Base-by-base conservation (phyloP, 2,797 vertebrate species). In the Hemitrygon akajei region DNA sequence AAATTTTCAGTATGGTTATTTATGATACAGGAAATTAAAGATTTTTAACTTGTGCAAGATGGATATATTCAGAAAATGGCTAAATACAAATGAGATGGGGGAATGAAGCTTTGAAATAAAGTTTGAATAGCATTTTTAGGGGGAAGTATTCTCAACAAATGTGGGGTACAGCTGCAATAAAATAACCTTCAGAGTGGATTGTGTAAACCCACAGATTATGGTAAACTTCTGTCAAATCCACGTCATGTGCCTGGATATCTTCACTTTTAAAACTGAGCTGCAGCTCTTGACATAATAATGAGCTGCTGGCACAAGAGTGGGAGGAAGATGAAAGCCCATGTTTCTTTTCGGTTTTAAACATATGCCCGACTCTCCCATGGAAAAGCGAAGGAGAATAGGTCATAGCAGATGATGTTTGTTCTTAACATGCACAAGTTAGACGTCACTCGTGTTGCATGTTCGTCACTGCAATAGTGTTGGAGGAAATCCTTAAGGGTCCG, bases 401-500 rank as follows among this genome's bases (percentile, higher is more conserved):
- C 89, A 91, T 20, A 2, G 63, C 37, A 9, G 91, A 91, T 40
- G 22, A 75, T n/a, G 69, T n/a, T 76, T 76, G 25, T 30, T 76
- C 37, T 56, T 20, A 27, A 5, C 91, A 56, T 76, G 16, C 22
- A 76, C 27, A 37, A 56, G 40, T 47, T 47, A 6, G 69, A 7
- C 71, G 27, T 93, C 11, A 93, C n/a, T 34, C 47, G 20, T 69
- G 47, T 56, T 0, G 18, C 6, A 37, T 7, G 20, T 71, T 91
- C 89, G 91, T 93, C 71, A 75, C 91, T 14, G 12, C 91, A 30
- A 12, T 56, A 2, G 12, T 56, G 25, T 16, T 9, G 27, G 25
- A 93, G 71, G 76, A 71, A 93, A 75, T 93, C 91, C 91, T 91
- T 75, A 66, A 47, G 69, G 66, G 91, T 7, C 91, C 18, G 37